Base-by-base conservation (phyloP, 2,888 invertebrate species). In the Galeruca laticollis region DNA sequence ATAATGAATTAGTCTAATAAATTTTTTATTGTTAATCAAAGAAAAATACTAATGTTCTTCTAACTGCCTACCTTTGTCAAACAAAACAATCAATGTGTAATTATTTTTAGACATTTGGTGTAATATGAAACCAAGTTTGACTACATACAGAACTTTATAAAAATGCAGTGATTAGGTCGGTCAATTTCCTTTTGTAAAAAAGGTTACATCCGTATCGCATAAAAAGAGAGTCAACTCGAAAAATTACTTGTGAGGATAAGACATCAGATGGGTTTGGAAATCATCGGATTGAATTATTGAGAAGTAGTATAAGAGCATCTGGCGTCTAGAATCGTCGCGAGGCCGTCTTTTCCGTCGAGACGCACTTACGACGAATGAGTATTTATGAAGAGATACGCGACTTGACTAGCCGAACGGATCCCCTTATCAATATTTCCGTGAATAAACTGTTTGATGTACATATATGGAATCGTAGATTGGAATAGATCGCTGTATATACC, bases 201-300 rank as follows among this genome's bases (percentile, higher is more conserved):
- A 68, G 43, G 33, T 62, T 66, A 43, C 73, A 62, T 70, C 69
- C 43, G 71, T 67, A 67, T 73, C 71, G 57, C 73, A 60, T 67
- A 70, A 73, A 56, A 33, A 35, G 13, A 9, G 51, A 51, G 51
- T 11, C 51, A 21, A 33, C 10, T 56, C 31, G 26, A 33, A 33
- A 33, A 56, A 31, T 56, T 56, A 4, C 15, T 31, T 56, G 56
- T 49, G 52, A 59, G 64, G 66, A 70, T 68, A 73, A 72, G 77
- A 77, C 77, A 79, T 79, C 80, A 81, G 80, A 81, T 81, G 81
- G 78, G 79, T 79, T 75, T 75, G 57, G 74, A 75, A 76, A 78
- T 78, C 78, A 75, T 71, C 74, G 71, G 66, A 72, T 68, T 81
- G 80, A 80, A 81, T 81, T 79, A 81, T 81, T 79, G 79, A 81